These are phyloP conservation scores for Tinamus guttatus DNA, from an alignment of 2,113 vertebrate genomes.

Conservation along the genomic window DNA sequence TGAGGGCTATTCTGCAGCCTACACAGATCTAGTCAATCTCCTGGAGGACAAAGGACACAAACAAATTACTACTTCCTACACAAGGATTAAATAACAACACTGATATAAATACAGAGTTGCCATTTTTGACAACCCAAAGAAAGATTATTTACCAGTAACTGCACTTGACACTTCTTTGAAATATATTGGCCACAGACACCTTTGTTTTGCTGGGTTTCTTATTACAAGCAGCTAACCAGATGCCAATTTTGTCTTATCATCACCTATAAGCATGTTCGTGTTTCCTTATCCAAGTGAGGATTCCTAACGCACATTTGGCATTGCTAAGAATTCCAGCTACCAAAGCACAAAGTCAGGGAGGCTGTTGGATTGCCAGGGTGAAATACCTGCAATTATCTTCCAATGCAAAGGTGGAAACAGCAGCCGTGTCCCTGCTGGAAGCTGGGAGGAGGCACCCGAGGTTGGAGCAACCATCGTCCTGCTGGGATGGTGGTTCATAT, in stretches of 20 bases:
- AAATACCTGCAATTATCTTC: not conserved
- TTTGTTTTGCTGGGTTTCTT: not conserved
- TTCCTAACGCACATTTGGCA: accelerated
- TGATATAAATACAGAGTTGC: not conserved
- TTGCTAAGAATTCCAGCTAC: not conserved
- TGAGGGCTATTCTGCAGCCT: not conserved
- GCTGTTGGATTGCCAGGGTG: not conserved
- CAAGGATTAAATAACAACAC: not conserved
- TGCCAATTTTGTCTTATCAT: not conserved
- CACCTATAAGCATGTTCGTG: not conserved
- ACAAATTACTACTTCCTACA: not conserved
- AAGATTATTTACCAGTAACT: not conserved
- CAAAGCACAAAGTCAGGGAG: not conserved
- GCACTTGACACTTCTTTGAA: not conserved
- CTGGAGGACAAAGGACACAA: not conserved
- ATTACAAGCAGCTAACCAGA: not conserved
- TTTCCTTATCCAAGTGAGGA: not conserved
- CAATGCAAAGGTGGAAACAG: not conserved
- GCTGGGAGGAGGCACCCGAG: not conserved
- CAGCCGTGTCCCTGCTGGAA: not conserved
- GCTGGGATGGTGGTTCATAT: not conserved
- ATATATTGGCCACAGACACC: not conserved
- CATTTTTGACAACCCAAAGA: not conserved
- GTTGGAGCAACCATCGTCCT: not conserved
- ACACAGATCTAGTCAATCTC: not conserved